Evolutionary conservation across 2,888 invertebrate genomes (phyloP), one percentile per base, ranked within the genome.

Genomic region (Drosophila acutilabella): DNA sequence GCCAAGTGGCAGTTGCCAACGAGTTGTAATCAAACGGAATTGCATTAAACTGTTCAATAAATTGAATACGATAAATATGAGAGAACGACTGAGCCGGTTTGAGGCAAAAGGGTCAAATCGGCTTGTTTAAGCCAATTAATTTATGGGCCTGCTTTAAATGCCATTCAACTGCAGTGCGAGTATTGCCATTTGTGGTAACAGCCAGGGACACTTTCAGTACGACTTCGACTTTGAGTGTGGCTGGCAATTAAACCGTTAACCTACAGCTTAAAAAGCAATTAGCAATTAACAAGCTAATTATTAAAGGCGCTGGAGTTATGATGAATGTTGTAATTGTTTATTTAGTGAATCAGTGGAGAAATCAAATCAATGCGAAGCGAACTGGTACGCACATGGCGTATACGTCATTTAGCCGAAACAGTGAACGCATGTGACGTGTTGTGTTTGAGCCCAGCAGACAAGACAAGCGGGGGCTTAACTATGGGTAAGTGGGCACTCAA

Each of bases 321-420:
- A 6, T 42, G 36, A 52, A 36, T 23, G 53, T 10, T 44, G 42
- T 33, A 44, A 44, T 44, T 56, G 7, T 14, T 10, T 11, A n/a
- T 11, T 33, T 33, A 13, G 47, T 8, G n/a, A 16, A 13, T 57
- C 47, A 45, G 7, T 11, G 36, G 14, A 14, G 36, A 36, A 14
- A 33, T 33, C 18, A 5, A 18, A 23, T 30, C 30, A 30, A 30
- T 8, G 26, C 26, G 8, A 30, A 30, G 8, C 8, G 8, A 18
- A 45, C 14, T 20, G n/a, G n/a, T 57, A 61, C 54, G 11, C 26
- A 50, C 69, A 48, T 13, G 51, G 47, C 64, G 80, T 75, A 71
- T 80, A 77, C 77, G 80, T 75, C 64, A 77, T 44, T 40, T 36
- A 48, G n/a, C 56, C 16, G 71, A 74, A 53, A 48, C 41, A 38